Conservation (phyloP, 2,113 vertebrate species). For the Dicerorhinus sumatrensis region DNA sequence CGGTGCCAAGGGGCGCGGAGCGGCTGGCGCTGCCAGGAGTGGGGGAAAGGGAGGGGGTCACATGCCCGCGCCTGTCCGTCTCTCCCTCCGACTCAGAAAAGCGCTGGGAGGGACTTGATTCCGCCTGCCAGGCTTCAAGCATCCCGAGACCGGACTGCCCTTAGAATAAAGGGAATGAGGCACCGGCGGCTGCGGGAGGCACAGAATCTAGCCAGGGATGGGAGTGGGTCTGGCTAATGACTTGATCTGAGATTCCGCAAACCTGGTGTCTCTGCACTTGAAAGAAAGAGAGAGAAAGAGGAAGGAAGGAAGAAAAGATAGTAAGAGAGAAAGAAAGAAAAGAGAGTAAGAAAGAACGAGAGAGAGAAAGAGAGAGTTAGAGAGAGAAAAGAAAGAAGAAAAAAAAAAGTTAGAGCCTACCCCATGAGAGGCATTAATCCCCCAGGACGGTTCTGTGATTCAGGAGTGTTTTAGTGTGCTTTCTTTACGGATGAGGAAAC, state of each 20-base stretch:
- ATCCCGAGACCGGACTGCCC: slow-evolving; percentile 20
- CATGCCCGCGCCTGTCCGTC: too few relatives aligned
- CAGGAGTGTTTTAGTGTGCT: not conserved
- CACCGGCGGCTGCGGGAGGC: not conserved
- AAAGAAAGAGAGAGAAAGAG: not conserved
- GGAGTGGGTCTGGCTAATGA: not conserved
- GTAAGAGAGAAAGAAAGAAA: too few relatives aligned
- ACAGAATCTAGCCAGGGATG: not conserved
- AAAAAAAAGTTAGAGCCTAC: not conserved
- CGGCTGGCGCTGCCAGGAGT: not conserved
- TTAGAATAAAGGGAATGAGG: slow-evolving; percentile 32
- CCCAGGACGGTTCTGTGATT: not conserved
- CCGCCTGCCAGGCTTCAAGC: not conserved
- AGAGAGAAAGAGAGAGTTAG: not conserved
- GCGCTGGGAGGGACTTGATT: not conserved
- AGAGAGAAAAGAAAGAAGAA: not conserved
- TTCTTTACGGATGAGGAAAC: not conserved
- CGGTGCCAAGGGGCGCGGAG: not conserved
- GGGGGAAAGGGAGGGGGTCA: not conserved
- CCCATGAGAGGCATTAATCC: not conserved
- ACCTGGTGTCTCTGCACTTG: not conserved
- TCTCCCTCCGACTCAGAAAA: not conserved
- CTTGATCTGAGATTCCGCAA: not conserved
- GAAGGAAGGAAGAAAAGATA: not conserved
- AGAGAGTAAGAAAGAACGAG: not conserved